phyloP scores from a whole-genome alignment of 2,113 vertebrate genomes.

The Cettia cetti region DNA sequence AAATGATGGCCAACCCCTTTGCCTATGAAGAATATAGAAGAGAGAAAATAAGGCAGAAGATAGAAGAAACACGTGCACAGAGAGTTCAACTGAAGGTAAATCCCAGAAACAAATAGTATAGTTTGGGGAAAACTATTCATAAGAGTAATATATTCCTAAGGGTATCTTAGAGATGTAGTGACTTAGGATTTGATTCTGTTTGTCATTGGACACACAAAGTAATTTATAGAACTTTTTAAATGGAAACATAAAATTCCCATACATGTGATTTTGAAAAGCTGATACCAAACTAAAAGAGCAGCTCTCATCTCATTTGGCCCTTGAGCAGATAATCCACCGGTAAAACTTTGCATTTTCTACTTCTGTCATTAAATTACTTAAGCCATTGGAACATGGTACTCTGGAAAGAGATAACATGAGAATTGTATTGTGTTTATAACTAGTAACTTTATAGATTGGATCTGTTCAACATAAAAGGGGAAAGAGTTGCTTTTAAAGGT shows the following conservation, averaged over 20 bases:
- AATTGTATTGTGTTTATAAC: neutral
- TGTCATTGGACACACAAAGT: neutral
- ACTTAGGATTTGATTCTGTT: neutral
- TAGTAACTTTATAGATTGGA: neutral
- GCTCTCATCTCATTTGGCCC: neutral
- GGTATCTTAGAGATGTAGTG: neutral
- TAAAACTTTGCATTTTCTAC: neutral
- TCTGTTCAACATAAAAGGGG: neutral
- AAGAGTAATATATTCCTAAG: neutral
- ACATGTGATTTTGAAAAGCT: neutral
- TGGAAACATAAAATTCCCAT: neutral
- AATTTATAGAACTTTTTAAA: neutral
- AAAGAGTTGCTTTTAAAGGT: neutral
- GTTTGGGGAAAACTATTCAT: neutral
- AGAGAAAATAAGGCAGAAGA: slow-evolving; percentile 96
- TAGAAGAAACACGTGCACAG: slow-evolving; percentile 90
- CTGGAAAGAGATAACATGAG: neutral
- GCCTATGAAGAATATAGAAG: slow-evolving; percentile 96
- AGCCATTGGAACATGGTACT: neutral
- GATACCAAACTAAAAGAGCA: neutral
- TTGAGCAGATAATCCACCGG: neutral
- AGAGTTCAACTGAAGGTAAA: slow-evolving; percentile 91
- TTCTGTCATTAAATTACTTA: neutral
- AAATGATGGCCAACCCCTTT: slow-evolving; percentile 95
- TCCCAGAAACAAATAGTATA: neutral